Base-by-base conservation (phyloP, 2,113 vertebrate species). In the Solea senegalensis region DNA sequence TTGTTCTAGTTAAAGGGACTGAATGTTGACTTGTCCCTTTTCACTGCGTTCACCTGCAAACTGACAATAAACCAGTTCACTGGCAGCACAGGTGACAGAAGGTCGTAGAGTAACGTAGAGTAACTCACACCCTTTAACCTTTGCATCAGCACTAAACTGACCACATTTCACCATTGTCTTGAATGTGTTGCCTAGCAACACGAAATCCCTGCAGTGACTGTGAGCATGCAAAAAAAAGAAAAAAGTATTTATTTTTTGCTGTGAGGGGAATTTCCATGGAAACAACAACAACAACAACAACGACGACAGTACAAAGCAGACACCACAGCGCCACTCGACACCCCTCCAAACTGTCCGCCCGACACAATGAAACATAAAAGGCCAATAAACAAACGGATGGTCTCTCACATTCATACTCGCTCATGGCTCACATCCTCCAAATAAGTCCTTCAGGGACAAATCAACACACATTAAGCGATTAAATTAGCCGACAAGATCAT, bases 151-250 rank as follows among this genome's bases (percentile, higher is more conserved):
- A 68, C 45, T 56, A 85, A 86, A 87, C 75, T 86, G 78, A 89
- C 61, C 76, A 68, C 80, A 65, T 76, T 56, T 76, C 69, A 45
- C 78, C 46, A 63, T 79, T 74, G 84, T 88, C 81, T 84, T 60
- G 58, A 60, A 75, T 26, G 60, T n/a, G 87, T 90, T 86, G 84
- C 91, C 80, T 89, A 87, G 90, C 91, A 91, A 93, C 88, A 62
- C 81, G 53, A 57, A 60, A 77, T 86, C 85, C 84, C 73, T 61
- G 72, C 83, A 71, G 76, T 45, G 70, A 65, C 45, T 72, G 11
- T 26, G 64, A 34, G 34, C 34, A 34, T 34, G 34, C 21, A 21
- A 21, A 21, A 21, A 21, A 21, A 21, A 21, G 21, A 21, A 21
- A 21, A 21, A 21, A 21, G 21, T 21, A 21, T 21, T 21, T 21